Conservation (phyloP, 1,140 invertebrate genomes). For the Plodia interpunctella region DNA sequence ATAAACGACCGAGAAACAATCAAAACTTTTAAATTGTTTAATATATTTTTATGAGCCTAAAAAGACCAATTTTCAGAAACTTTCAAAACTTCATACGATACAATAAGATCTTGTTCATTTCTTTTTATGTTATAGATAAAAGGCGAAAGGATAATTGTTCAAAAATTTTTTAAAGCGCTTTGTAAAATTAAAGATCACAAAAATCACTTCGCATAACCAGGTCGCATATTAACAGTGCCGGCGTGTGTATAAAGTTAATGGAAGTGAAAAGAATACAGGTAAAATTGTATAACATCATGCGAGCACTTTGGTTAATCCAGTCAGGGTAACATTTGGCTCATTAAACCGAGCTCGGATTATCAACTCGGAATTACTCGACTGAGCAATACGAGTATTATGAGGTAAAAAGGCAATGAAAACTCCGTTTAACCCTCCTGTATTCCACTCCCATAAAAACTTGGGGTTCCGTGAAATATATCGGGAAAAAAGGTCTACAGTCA, state of each 20-base stretch:
- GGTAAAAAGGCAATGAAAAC: slow-evolving; percentile 63
- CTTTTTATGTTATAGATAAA: too few relatives aligned
- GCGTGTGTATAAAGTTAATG: too few relatives aligned
- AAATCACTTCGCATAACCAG: background rate
- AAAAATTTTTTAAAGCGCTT: too few relatives aligned
- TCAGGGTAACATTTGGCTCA: slow-evolving; percentile 48
- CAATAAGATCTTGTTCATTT: too few relatives aligned
- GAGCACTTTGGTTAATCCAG: slow-evolving; percentile 43
- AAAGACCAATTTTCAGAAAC: too few relatives aligned
- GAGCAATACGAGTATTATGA: slow-evolving; percentile 62
- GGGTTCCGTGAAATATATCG: slow-evolving; percentile 59
- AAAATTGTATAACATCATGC: slow-evolving; percentile 35
- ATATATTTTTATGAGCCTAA: too few relatives aligned
- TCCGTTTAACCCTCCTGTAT: slow-evolving; percentile 49
- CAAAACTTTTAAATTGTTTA: too few relatives aligned
- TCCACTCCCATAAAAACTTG: slow-evolving; percentile 62
- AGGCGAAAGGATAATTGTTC: too few relatives aligned
- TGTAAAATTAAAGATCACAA: background rate
- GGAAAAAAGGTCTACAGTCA: slow-evolving; percentile 53
- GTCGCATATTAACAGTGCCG: too few relatives aligned
- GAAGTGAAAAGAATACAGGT: slow-evolving; percentile 23
- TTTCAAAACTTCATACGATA: too few relatives aligned
- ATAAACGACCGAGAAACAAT: too few relatives aligned
- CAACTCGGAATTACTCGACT: slow-evolving; percentile 59
- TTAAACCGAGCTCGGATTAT: slow-evolving; percentile 63